Conservation (phyloP, 2,888 invertebrate genomes). For the Aleiodes testaceus region DNA sequence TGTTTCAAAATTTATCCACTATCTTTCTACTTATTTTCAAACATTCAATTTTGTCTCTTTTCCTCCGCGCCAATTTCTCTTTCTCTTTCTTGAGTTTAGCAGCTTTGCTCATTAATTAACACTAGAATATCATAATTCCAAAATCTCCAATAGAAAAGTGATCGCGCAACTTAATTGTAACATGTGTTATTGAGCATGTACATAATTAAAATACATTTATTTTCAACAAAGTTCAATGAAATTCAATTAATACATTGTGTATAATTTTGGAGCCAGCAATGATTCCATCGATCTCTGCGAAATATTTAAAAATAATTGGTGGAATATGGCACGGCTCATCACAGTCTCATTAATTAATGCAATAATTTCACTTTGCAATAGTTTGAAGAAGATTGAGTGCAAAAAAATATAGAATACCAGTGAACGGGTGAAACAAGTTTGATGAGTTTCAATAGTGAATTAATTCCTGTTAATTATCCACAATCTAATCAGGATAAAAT, state of each 20-base stretch:
- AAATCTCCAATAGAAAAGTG: background rate
- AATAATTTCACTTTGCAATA: no score
- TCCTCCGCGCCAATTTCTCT: no score
- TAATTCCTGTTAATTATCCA: no score
- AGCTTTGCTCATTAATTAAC: background rate
- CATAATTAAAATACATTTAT: slow-evolving; percentile 9
- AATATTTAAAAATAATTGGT: background rate
- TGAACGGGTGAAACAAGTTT: no score
- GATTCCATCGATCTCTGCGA: slow-evolving; percentile 15
- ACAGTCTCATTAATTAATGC: background rate
- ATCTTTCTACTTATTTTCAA: no score
- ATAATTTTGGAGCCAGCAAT: background rate
- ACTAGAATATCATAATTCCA: background rate
- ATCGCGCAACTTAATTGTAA: slow-evolving; percentile 8
- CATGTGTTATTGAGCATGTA: slow-evolving; percentile 26
- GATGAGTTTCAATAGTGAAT: no score
- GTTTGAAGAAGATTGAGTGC: no score
- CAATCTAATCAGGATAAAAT: no score
- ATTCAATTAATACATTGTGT: no score
- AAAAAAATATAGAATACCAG: no score
- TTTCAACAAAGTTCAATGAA: no score
- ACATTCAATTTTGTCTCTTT: background rate
- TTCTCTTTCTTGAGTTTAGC: background rate
- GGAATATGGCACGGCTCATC: background rate
- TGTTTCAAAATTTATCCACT: no score